Conservation (phyloP, 2,888 invertebrate species). For the Thysanoteuthis rhombus region DNA sequence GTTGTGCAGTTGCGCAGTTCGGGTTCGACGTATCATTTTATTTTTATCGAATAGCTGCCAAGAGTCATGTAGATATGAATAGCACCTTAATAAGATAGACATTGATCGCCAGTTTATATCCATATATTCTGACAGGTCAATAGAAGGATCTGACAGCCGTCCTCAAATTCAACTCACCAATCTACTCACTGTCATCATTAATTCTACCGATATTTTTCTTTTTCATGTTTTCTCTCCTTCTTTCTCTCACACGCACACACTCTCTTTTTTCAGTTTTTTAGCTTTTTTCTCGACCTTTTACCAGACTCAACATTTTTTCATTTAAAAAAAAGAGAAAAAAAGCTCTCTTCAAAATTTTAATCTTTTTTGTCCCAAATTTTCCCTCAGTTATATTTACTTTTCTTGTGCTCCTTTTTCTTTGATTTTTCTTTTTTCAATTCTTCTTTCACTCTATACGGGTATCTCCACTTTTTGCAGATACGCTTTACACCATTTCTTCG, state of each 20-base stretch:
- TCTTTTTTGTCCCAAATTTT: no score
- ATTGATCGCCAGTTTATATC: not conserved
- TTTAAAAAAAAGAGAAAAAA: no score
- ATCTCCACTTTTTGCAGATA: not conserved
- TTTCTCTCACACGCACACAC: no score
- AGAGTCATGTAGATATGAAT: slow-evolving; percentile 12
- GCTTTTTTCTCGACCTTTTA: no score
- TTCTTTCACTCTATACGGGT: not conserved
- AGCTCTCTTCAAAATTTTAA: no score
- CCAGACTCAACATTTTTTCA: no score
- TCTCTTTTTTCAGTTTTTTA: no score
- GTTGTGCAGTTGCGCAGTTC: not conserved
- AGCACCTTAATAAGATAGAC: not conserved
- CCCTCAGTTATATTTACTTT: no score
- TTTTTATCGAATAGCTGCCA: not conserved
- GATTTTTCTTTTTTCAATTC: no score
- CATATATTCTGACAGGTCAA: not conserved
- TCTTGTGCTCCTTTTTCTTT: no score
- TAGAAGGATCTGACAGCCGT: not conserved
- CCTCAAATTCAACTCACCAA: not conserved
- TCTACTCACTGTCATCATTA: not conserved
- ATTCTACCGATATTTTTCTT: not conserved
- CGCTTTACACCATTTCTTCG: no score
- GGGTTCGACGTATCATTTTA: not conserved
- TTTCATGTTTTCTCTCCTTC: no score